Evolutionary conservation across 2,888 invertebrate genomes (phyloP).

Genomic region (Heliconius charithonia): DNA sequence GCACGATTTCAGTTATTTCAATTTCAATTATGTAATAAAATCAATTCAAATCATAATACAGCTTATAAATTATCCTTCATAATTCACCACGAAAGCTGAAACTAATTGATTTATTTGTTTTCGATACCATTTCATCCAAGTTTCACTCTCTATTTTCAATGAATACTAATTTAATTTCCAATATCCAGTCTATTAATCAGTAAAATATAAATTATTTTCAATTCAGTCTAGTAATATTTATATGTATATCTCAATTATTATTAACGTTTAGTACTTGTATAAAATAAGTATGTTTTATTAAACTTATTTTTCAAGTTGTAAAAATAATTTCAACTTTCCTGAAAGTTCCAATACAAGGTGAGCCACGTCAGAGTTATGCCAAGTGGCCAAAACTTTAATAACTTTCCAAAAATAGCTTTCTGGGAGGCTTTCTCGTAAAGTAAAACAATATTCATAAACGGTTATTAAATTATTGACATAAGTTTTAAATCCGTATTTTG

Average conservation of each 20-base stretch:
- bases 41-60: background rate
- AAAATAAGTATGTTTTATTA: background rate
- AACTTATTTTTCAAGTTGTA: background rate
- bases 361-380: background rate
- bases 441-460: background rate
- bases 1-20: background rate
- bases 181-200: background rate
- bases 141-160: background rate
- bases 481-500: background rate
- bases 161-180: background rate
- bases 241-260: background rate
- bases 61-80: background rate
- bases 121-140: conserved; percentile 3
- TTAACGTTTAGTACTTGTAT: background rate
- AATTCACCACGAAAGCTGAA: background rate
- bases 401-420: background rate
- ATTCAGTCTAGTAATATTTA: background rate
- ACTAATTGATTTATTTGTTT: conserved; percentile 24
- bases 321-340: background rate
- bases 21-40: background rate
- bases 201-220: background rate
- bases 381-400: background rate
- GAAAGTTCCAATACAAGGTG: conserved; percentile 7
- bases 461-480: background rate
- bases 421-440: background rate